Percentiles rank a stretch among this genome's conserved stretches.
phyloP scores from a whole-genome alignment of 2,113 vertebrate genomes.

The Dryoscopus gambensis region DNA sequence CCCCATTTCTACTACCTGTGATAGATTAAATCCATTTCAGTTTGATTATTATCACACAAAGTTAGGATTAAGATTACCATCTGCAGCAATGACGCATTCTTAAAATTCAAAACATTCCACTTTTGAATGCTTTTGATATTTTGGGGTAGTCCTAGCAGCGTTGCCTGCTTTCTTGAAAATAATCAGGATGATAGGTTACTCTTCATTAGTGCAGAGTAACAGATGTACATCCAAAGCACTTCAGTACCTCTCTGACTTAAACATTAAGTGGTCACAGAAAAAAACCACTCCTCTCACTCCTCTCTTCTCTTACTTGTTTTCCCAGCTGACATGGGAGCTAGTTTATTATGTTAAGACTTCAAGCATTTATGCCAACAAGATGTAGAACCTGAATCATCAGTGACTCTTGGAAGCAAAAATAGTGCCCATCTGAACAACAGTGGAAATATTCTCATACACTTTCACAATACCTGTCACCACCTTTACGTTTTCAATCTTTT shows the following conservation, averaged over 20 bases:
- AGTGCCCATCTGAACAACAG: not conserved
- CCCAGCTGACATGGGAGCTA: not conserved
- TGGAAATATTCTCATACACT: not conserved
- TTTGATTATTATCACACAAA: not conserved
- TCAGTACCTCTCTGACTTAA: not conserved
- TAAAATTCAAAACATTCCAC: not conserved
- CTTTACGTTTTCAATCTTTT: not conserved
- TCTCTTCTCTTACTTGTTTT: not conserved
- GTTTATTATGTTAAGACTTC: not conserved
- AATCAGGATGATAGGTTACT: not conserved
- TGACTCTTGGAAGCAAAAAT: not conserved
- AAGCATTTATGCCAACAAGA: not conserved
- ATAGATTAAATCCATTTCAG: not conserved
- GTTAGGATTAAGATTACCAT: not conserved
- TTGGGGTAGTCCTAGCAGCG: not conserved
- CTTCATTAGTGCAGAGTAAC: not conserved
- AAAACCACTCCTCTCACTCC: not conserved
- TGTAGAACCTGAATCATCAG: not conserved
- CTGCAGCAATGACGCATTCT: not conserved
- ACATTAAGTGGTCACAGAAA: not conserved
- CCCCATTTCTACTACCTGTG: not conserved
- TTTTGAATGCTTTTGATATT: not conserved
- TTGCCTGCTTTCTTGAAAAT: not conserved
- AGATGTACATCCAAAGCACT: not conserved
- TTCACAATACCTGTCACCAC: not conserved